Base-by-base conservation (phyloP, 2,888 invertebrate genomes). In the Lycaena phlaeas region DNA sequence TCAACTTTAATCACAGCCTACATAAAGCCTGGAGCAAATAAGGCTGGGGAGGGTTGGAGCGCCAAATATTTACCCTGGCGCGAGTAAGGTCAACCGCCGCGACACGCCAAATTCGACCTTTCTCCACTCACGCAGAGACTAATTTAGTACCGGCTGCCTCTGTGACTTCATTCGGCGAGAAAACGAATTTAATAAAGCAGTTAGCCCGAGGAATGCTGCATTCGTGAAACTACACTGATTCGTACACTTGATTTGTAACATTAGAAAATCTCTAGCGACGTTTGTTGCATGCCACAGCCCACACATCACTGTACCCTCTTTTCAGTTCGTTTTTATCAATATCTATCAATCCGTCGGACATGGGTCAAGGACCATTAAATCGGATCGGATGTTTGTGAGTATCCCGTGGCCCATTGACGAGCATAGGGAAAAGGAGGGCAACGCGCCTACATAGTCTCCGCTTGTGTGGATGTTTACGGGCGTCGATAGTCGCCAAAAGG, bases 1-100 rank as follows among this genome's bases (percentile, higher is more conserved):
- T 22, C 22, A 2, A 15, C 14, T 15, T 17, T 10, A 11, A 10
- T 12, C 6, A 14, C 28, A 29, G 3, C 22, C 28, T 14, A 29
- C 12, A 11, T 38, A 30, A 40, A 44, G 31, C 25, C 27, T 30
- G 26, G 34, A 36, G 40, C 40, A 41, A 42, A 40, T 40, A 36
- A 38, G 38, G 36, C 40, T 42, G 38, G 14, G n/a, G 38, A 46
- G 47, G 43, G 38, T 45, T 42, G 45, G 39, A 31, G 46, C 36
- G 15, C 39, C 51, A 52, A 56, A 57, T 54, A 56, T 56, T 57
- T 54, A 47, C 45, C 46, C 45, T 46, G 49, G 43, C 52, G 45
- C 46, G 46, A 45, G 47, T 41, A 51, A 54, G 54, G 53, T 45
- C 49, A 41, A 41, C 38, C 40, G 36, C 38, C 45, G 25, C 34